These are phyloP conservation scores for Phenganax stokvisi DNA, from an alignment of 92 coral and sea anemone species.

Conservation along the genomic window DNA sequence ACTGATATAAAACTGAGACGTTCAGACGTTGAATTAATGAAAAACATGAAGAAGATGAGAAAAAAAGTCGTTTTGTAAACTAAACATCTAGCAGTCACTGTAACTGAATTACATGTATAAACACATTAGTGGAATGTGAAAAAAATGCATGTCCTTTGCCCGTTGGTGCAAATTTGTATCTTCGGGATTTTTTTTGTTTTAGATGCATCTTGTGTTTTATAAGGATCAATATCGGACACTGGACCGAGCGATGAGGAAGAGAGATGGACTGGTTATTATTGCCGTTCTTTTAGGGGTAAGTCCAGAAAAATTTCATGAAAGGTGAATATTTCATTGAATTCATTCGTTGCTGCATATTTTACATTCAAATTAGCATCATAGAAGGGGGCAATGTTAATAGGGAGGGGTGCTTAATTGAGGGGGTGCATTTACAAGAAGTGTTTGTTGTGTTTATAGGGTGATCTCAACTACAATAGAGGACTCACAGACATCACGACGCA, in stretches of 20 bases:
- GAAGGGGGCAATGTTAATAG: too few species aligned
- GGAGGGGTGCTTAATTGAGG: not conserved
- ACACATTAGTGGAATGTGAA: too few species aligned
- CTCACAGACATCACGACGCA: constrained; percentile 35
- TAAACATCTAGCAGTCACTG: too few species aligned
- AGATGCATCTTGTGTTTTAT: constrained; percentile 71
- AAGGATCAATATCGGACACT: constrained; percentile 62
- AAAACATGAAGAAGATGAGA: too few species aligned
- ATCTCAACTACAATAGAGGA: constrained; percentile 33
- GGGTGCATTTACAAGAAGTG: not conserved
- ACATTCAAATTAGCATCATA: too few species aligned
- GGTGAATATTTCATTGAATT: not conserved
- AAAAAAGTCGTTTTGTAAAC: too few species aligned
- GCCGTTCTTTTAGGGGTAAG: constrained; percentile 68
- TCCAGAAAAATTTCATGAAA: not conserved
- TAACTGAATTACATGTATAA: too few species aligned
- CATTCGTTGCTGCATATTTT: too few species aligned
- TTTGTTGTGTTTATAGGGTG: constrained; percentile 19
- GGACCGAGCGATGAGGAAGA: constrained; percentile 42
- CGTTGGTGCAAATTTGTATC: too few species aligned
- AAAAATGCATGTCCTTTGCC: too few species aligned
- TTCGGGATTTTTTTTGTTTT: constrained; percentile 2
- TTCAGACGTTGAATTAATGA: too few species aligned
- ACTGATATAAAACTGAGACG: too few species aligned
- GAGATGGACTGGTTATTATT: constrained; percentile 69